Evolutionary conservation across 1,140 invertebrate species (phyloP).

Genomic region (Diachasma alloeum): DNA sequence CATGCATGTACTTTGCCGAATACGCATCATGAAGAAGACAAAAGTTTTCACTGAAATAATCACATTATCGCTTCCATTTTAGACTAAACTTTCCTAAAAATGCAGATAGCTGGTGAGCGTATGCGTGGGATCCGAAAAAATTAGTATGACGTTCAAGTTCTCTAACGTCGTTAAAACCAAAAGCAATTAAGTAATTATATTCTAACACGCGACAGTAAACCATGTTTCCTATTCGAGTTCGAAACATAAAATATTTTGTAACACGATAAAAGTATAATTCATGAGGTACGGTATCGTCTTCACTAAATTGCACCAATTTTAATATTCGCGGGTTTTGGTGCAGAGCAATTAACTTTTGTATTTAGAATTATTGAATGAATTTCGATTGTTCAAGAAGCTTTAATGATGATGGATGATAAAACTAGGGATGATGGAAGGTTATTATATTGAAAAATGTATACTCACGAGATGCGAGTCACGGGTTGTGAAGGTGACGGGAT

Average conservation of each 20-base stretch:
- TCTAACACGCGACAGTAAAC: not conserved
- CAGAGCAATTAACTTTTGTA: not conserved
- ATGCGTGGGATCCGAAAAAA: not conserved
- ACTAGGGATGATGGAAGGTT: not conserved
- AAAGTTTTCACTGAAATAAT: not conserved
- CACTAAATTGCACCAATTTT: not conserved
- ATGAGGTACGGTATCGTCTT: not conserved
- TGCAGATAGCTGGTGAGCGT: not conserved
- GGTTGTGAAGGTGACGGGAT: constrained; percentile 91
- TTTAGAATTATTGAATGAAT: not conserved
- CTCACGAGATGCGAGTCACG: constrained; percentile 87
- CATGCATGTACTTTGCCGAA: not conserved
- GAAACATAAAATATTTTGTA: not conserved
- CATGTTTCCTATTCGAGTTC: not conserved
- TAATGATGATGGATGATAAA: not conserved
- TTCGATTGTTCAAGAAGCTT: not conserved
- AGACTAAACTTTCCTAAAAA: not conserved
- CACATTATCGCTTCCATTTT: not conserved
- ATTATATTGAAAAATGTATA: constrained; percentile 37
- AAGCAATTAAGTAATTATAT: not conserved
- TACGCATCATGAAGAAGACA: not conserved
- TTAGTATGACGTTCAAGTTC: not conserved
- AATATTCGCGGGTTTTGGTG: not conserved
- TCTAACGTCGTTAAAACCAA: not conserved
- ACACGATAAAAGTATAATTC: not conserved